A percentile compares a stretch with the other conserved stretches of the same genome.
These are phyloP conservation scores for Melipona bicolor DNA, from an alignment of 2,888 invertebrate species.

Conservation along the genomic window DNA sequence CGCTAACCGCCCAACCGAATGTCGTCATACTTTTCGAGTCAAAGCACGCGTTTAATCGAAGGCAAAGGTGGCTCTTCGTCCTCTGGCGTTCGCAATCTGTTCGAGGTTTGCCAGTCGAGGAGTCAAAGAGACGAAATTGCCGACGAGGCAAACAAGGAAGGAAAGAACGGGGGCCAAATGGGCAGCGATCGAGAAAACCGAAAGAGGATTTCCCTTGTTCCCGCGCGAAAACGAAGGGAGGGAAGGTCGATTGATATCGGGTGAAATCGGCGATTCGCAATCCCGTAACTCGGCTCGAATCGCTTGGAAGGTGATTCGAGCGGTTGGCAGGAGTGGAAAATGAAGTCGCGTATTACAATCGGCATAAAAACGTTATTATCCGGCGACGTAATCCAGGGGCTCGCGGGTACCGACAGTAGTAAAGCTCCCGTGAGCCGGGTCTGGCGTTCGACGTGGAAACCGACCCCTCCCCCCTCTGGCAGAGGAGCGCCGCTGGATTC, in stretches of 20 bases:
- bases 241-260: slow-evolving; percentile 46
- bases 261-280: slow-evolving; percentile 52
- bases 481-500: slow-evolving; percentile 55
- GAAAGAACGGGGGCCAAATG: not conserved
- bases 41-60: too few species aligned
- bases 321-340: not conserved
- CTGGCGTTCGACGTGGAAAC: slow-evolving; percentile 53
- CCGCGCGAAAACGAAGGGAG: not conserved
- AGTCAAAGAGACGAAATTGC: slow-evolving; percentile 2
- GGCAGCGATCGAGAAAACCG: not conserved
- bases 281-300: slow-evolving; percentile 40
- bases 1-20: too few species aligned
- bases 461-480: slow-evolving; percentile 2
- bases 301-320: slow-evolving; percentile 11
- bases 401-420: slow-evolving; percentile 60
- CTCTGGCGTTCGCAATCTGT: too few species aligned
- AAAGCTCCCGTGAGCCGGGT: slow-evolving; percentile 46
- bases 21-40: too few species aligned
- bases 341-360: slow-evolving; percentile 74
- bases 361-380: slow-evolving; percentile 79
- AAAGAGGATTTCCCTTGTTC: slow-evolving; percentile 35
- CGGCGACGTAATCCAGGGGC: slow-evolving; percentile 72
- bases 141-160: not conserved
- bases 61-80: too few species aligned
- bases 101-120: too few species aligned